These are phyloP conservation scores for Hystrix brachyura DNA, from an alignment of 2,113 vertebrate genomes.

Conservation along the genomic window DNA sequence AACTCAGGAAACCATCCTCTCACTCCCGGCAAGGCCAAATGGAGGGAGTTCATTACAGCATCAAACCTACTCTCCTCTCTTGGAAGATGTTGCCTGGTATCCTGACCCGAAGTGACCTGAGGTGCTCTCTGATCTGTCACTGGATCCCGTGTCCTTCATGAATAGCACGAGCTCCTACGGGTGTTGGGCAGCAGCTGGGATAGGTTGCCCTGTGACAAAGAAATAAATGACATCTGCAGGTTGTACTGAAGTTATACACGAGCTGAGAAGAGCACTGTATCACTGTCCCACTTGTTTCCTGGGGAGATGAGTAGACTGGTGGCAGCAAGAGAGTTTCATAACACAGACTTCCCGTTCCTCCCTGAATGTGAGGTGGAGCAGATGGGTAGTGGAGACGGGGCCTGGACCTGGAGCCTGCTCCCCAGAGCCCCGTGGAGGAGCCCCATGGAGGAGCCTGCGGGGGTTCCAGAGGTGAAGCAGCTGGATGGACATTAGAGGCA, in stretches of 20 bases:
- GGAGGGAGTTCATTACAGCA: accelerated
- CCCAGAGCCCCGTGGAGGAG: not conserved
- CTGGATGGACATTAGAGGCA: not conserved
- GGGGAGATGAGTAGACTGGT: not conserved
- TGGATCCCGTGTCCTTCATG: not conserved
- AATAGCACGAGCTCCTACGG: not conserved
- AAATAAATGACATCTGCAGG: not conserved
- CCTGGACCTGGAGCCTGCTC: not conserved
- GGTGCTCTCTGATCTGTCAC: not conserved
- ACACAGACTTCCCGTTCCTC: accelerated
- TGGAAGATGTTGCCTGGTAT: not conserved
- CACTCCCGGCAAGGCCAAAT: not conserved
- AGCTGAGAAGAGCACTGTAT: not conserved
- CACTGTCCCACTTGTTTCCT: not conserved
- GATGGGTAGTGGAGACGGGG: not conserved
- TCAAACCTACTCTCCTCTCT: not conserved
- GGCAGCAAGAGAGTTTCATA: not conserved
- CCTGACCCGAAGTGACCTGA: not conserved
- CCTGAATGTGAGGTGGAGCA: not conserved
- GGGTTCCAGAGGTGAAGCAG: not conserved
- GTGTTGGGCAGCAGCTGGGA: not conserved
- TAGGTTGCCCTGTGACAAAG: not conserved
- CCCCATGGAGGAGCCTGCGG: not conserved
- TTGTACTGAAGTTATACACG: not conserved
- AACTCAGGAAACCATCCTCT: not conserved